These are phyloP conservation scores for Chironomus tentans DNA, from an alignment of 2,888 invertebrate genomes.

Conservation along the genomic window DNA sequence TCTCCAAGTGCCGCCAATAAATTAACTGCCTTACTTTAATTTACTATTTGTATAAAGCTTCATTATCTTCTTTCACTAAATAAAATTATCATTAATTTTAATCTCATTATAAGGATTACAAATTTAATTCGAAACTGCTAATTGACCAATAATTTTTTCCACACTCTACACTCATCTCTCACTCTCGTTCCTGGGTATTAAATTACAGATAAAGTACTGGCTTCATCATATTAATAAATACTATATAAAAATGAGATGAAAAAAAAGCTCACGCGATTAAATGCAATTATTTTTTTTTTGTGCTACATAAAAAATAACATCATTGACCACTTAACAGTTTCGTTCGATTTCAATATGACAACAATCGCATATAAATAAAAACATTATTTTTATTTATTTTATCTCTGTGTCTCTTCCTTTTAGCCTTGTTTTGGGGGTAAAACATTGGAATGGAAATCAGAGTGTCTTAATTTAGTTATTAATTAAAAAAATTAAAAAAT, in stretches of 20 bases:
- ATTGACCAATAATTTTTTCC: not conserved
- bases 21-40: no score
- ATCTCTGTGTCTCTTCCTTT: not conserved
- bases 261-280: constrained; percentile 1
- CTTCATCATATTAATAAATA: constrained; percentile 8
- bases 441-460: no score
- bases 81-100: not conserved
- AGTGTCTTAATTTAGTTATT: no score
- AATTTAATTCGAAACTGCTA: not conserved
- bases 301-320: not conserved
- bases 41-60: no score
- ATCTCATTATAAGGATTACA: constrained; percentile 1
- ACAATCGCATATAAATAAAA: not conserved
- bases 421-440: no score
- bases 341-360: constrained; percentile 1
- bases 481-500: no score
- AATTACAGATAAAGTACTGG: not conserved
- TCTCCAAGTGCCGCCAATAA: not conserved
- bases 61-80: not conserved
- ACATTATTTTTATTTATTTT: constrained; percentile 3
- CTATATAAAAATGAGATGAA: not conserved
- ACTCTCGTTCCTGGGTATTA: not conserved
- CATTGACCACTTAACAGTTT: constrained; percentile 4
- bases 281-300: not conserved
- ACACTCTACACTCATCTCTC: not conserved